Percentiles rank a stretch among this genome's conserved stretches.
These are phyloP conservation scores for Trididemnum clinides DNA, from an alignment of 23 tunicate genomes.

Conservation along the genomic window DNA sequence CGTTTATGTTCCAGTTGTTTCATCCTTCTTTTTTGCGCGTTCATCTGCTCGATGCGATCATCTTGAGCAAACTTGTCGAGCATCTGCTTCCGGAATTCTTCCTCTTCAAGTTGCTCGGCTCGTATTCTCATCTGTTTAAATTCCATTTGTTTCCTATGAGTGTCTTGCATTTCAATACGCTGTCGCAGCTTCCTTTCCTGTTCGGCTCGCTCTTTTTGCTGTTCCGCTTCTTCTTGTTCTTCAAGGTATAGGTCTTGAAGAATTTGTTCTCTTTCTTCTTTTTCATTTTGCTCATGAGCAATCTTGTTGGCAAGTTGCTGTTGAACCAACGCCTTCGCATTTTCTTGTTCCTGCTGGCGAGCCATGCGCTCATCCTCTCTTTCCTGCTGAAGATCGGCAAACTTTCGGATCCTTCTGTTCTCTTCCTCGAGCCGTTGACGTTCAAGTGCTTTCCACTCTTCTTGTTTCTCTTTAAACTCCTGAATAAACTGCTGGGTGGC, in stretches of 20 bases:
- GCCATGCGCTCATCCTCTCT: slow-evolving; percentile 85
- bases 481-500: slow-evolving; percentile 84
- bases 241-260: slow-evolving; percentile 80
- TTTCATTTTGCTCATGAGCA: slow-evolving; percentile 46
- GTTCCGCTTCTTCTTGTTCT: slow-evolving; percentile 92
- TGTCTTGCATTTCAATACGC: slow-evolving; percentile 86
- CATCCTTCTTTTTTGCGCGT: slow-evolving; percentile 96
- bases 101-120: slow-evolving; percentile 89
- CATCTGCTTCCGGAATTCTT: slow-evolving; percentile 92
- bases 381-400: slow-evolving; percentile 85
- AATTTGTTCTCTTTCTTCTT: slow-evolving; percentile 86
- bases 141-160: slow-evolving; percentile 87
- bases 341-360: slow-evolving; percentile 78
- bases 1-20: slow-evolving; percentile 96
- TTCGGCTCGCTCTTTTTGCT: slow-evolving; percentile 74
- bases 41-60: slow-evolving; percentile 98
- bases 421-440: slow-evolving; percentile 85
- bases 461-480: slow-evolving; percentile 81
- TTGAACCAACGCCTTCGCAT: slow-evolving; percentile 81
- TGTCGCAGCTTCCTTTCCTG: slow-evolving; percentile 71
- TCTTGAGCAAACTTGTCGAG: slow-evolving; percentile 98
- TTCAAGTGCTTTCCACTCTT: slow-evolving; percentile 87
- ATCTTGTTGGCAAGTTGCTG: slow-evolving; percentile 78
- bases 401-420: slow-evolving; percentile 63
- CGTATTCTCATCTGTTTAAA: slow-evolving; percentile 74